Evolutionary conservation across 2,797 vertebrate genomes (phyloP), one percentile per base, ranked within the genome.

Genomic region (Pteronotus mesoamericanus): DNA sequence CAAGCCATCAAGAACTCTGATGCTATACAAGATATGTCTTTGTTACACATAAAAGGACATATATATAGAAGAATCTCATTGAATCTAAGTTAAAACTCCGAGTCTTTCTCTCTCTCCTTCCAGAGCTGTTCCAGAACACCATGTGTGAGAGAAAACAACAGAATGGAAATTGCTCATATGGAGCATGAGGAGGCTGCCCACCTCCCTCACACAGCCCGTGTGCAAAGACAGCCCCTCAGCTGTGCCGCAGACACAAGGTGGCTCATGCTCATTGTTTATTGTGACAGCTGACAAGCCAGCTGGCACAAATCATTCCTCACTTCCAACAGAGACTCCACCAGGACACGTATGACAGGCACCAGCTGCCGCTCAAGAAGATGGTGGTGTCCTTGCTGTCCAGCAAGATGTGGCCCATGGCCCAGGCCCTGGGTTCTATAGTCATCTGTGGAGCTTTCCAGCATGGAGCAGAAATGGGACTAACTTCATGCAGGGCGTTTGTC

Each of bases 121-220:
- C 92, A 93, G 94, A 96, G 69, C 82, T 3, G 22, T 96, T 97
- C 94, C 92, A 89, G 96, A 96, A 96, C 72, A 94, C 96, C 96
- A 97, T 95, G 97, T 98, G 97, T 18, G 79, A 97, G 93, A 96
- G 86, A 87, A 97, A 97, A 97, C 94, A 95, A 95, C 96, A 97
- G 97, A 97, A 96, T 83, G 94, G 94, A 96, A 97, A 95, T 55
- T 96, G 97, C 96, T 97, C 96, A 93, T 48, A 96, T 12, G 14
- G 94, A 94, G 83, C 34, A 64, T 1, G 55, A 96, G 94, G 80
- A 93, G 88, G 96, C 93, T 96, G 86, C 79, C 93, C 95, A 93
- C 93, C 97, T 96, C 97, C 96, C 68, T 96, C 78, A 19, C 96
- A 95, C 89, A 97, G 90, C 85, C 84, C 92, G 82, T 37, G 92